Evolutionary conservation across 2,113 vertebrate genomes (phyloP), one percentile per base, ranked within the genome.

Genomic region (Podilymbus podiceps): DNA sequence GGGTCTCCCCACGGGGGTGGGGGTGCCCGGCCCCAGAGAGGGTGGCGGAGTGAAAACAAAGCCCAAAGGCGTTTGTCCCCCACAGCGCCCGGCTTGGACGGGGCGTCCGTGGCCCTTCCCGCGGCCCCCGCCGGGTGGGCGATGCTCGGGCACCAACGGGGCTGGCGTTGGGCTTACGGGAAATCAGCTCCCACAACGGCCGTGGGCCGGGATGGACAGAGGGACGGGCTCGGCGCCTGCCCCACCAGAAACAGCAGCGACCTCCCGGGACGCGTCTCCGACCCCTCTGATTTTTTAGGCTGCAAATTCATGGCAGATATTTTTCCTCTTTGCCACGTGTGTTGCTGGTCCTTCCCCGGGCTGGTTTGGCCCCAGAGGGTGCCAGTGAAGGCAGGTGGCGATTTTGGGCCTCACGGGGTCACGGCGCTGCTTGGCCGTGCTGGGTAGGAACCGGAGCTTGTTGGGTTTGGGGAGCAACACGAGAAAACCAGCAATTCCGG

Each of bases 401-500:
- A n/a, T 90, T 90, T 55, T 2, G 4, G 88, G 66, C 53, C 49
- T 89, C 1, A 1, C 2, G 5, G 76, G 93, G 91, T 92, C 93
- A 63, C 4, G 8, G 89, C 15, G 71, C 47, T 0, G 2, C 46
- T 72, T 5, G 18, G 46, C 63, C 4, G 0, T 3, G 8, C 66
- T 11, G 38, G 28, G 23, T 52, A 74, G 86, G 84, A 87, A 89
- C 38, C 6, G 15, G 89, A 59, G 74, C 40, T 60, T 3, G 40
- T 52, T 49, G 77, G 50, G 77, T 95, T 56, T 85, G 89, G 93
- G 84, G 80, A 96, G 77, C 95, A n/a, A 20, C 69, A 62, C 0
- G 9, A 59, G 73, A 28, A 94, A 95, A 96, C 94, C 66, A 30
- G 96, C 94, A 89, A 88, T 92, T 96, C 96, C 93, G 17, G 95